phyloP scores from a whole-genome alignment of 2,797 vertebrate genomes.

The Esox masquinongy region DNA sequence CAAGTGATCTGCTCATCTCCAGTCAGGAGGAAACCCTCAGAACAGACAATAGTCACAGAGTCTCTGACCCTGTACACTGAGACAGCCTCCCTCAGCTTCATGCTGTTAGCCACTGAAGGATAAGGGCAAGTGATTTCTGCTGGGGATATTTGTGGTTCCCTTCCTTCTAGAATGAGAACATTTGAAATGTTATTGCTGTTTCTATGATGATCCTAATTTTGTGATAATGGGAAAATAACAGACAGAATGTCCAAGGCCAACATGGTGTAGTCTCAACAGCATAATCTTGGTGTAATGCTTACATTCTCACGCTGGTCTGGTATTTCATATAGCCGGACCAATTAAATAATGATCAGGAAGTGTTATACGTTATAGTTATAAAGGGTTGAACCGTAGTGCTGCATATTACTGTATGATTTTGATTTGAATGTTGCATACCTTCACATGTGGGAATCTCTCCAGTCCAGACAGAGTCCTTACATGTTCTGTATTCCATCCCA shows the following conservation, averaged over 20 bases:
- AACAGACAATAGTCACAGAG: slow-evolving; percentile 20
- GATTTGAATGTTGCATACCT: slow-evolving; percentile 42
- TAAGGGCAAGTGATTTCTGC: slow-evolving; percentile 10
- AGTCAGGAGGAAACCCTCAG: slow-evolving; percentile 9
- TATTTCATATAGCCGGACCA: not conserved
- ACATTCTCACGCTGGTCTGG: not conserved
- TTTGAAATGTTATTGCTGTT: not conserved
- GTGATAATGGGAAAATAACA: not conserved
- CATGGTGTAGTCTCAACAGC: not conserved
- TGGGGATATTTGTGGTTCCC: too few relatives aligned
- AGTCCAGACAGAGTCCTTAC: slow-evolving; percentile 61
- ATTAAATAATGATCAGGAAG: not conserved
- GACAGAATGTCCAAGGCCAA: not conserved
- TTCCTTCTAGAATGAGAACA: not conserved
- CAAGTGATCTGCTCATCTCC: slow-evolving; percentile 21
- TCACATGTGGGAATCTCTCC: slow-evolving; percentile 58
- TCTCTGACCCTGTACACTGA: slow-evolving; percentile 9
- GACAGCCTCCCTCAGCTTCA: slow-evolving; percentile 4
- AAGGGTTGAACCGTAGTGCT: not conserved
- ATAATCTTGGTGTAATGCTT: not conserved
- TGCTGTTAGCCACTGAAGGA: slow-evolving; percentile 11
- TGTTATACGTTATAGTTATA: not conserved
- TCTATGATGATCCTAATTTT: not conserved
- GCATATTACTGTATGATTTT: not conserved
- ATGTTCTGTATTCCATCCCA: slow-evolving; percentile 56